Evolutionary conservation across 1,140 invertebrate species (phyloP).

Genomic region (Bombus turneri): DNA sequence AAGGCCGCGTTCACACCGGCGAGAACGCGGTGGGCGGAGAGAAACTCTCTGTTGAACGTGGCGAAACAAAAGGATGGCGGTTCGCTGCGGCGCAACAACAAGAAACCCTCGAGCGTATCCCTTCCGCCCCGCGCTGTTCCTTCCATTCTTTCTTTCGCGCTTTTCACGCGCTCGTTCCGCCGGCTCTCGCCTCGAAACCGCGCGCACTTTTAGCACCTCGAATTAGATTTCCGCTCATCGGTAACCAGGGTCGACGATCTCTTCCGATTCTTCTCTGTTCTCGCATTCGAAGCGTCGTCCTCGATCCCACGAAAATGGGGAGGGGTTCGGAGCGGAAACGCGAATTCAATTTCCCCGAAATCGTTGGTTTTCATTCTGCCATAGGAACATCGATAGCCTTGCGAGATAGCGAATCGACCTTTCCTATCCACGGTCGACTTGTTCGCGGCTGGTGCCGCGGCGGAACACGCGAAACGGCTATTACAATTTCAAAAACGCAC

Average conservation of each 20-base stretch:
- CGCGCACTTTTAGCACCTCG: background rate
- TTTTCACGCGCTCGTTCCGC: background rate
- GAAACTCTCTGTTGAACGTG: background rate
- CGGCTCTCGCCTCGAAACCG: background rate
- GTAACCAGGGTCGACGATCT: background rate
- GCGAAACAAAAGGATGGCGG: background rate
- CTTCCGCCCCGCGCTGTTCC: too few species aligned
- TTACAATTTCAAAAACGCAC: slow-evolving; percentile 50
- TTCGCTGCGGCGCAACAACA: too few species aligned
- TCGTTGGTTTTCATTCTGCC: background rate
- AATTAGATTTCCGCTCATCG: background rate
- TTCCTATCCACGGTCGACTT: background rate
- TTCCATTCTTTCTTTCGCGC: background rate
- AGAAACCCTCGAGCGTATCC: too few species aligned
- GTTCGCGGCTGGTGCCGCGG: background rate
- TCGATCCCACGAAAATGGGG: background rate
- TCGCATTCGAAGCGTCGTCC: background rate
- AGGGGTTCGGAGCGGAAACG: background rate
- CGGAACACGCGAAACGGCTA: background rate
- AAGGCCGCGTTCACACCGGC: slow-evolving; percentile 56
- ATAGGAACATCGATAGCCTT: background rate
- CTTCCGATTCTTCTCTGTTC: background rate
- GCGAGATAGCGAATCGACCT: background rate
- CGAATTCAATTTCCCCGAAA: slow-evolving; percentile 8
- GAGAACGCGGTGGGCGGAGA: slow-evolving; percentile 17